Conservation (phyloP, 2,797 vertebrate genomes). For the Pseudochirops cupreus region DNA sequence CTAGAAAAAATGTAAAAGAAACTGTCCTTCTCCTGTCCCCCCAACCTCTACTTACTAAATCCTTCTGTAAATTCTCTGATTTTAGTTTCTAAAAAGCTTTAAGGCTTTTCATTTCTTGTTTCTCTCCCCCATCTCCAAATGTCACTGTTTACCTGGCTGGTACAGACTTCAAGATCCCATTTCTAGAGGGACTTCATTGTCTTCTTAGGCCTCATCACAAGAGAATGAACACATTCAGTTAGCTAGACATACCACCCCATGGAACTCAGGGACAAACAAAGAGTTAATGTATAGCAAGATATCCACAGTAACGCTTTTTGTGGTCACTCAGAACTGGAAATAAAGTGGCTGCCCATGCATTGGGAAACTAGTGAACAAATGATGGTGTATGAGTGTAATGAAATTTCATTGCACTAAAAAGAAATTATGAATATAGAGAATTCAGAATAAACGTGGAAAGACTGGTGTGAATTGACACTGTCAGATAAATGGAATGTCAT, state of each 20-base stretch:
- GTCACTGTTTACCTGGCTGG: neutral
- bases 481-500: neutral
- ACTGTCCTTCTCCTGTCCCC: neutral
- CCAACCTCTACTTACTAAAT: neutral
- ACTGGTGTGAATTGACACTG: neutral
- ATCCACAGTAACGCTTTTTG: neutral
- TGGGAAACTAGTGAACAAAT: neutral
- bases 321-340: neutral
- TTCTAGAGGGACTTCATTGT: neutral
- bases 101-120: neutral
- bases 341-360: neutral
- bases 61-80: neutral
- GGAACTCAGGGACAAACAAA: neutral
- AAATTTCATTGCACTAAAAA: neutral
- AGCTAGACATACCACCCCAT: neutral
- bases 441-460: neutral
- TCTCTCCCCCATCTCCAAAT: neutral
- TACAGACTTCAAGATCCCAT: neutral
- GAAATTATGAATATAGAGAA: neutral
- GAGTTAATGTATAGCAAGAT: neutral
- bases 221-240: neutral
- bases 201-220: neutral
- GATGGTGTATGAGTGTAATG: neutral
- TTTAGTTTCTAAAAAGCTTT: neutral
- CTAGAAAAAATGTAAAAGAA: neutral